Evolutionary conservation across 2,888 invertebrate genomes (phyloP), one percentile per base, ranked within the genome.

Genomic region (Pseudococcus viburni): DNA sequence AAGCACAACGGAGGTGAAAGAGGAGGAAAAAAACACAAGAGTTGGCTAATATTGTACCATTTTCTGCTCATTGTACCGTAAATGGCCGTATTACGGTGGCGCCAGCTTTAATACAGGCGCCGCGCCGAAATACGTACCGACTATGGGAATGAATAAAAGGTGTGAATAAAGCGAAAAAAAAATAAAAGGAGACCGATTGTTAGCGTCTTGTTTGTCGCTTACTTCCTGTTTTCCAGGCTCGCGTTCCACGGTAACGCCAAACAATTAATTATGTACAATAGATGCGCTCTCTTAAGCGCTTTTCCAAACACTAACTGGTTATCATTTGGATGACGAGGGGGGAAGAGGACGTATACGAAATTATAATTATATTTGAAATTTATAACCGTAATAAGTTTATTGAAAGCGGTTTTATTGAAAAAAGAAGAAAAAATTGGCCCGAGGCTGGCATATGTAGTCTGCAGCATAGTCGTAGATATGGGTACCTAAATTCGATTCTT

Each of bases 301-400:
- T 86, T 86, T 86, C 86, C 86, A 68, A 86, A 68, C 64, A n/a
- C 64, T 86, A 86, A 86, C 86, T 86, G 68, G 86, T 86, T 86
- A 59, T 46, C 84, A 80, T 46, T 42, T 46, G 39, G 19, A 22
- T 6, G 73, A 12, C 5, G 39, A 15, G 51, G 3, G 85, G 55
- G 59, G n/a, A 33, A 11, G 19, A 33, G 33, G 19, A 33, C 59
- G 51, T 68, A 17, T 64, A 33, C 55, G 42, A 64, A 86, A 86
- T 86, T 68, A 86, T 86, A 86, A 86, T 86, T 86, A 86, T 68
- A 86, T 86, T 86, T 86, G 86, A 86, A 86, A 86, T 86, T 86
- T 68, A 86, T 86, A 85, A 85, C 85, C 85, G 85, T 59, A 59
- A 51, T 85, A 55, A 84, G 84, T 84, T 84, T 84, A 84, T 33